Conservation (phyloP, 1,140 invertebrate genomes). For the Eupristina koningsbergeri region DNA sequence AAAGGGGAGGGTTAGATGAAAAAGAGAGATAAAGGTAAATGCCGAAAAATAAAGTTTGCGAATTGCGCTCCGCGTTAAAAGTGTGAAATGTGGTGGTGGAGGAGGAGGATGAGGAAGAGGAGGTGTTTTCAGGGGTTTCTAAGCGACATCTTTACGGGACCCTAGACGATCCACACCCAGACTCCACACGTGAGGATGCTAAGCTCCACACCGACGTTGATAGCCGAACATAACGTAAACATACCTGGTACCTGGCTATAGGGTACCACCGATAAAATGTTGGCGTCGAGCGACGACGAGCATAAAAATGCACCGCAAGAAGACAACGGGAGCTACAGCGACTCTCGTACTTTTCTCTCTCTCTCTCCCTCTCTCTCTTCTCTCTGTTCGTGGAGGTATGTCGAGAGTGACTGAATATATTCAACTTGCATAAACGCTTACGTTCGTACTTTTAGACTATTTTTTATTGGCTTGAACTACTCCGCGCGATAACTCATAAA, state of each 20-base stretch:
- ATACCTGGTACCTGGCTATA: conserved; percentile 41
- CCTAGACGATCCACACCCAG: conserved; percentile 48
- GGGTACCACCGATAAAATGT: conserved; percentile 64
- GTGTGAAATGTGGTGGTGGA: not conserved
- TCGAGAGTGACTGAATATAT: not conserved
- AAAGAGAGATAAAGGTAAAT: not conserved
- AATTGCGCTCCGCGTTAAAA: conserved; percentile 1
- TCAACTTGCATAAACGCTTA: not conserved
- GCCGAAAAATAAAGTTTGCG: not conserved
- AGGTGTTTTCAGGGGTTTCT: conserved; percentile 29
- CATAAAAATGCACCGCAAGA: conserved; percentile 53
- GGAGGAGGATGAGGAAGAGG: conserved; percentile 7
- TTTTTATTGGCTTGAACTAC: not conserved
- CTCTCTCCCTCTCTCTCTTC: too few species aligned
- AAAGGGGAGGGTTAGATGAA: not conserved
- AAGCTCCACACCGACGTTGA: conserved; percentile 54
- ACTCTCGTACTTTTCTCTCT: too few species aligned
- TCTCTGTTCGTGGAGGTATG: not conserved
- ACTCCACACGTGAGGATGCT: not conserved
- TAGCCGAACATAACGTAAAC: conserved; percentile 63
- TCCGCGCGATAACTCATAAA: not conserved
- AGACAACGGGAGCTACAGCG: conserved; percentile 26
- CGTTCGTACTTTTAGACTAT: not conserved
- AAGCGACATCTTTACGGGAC: conserved; percentile 60
- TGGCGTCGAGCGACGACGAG: conserved; percentile 35